Evolutionary conservation across 1,140 invertebrate genomes (phyloP).

Genomic region (Drosophila mayri): DNA sequence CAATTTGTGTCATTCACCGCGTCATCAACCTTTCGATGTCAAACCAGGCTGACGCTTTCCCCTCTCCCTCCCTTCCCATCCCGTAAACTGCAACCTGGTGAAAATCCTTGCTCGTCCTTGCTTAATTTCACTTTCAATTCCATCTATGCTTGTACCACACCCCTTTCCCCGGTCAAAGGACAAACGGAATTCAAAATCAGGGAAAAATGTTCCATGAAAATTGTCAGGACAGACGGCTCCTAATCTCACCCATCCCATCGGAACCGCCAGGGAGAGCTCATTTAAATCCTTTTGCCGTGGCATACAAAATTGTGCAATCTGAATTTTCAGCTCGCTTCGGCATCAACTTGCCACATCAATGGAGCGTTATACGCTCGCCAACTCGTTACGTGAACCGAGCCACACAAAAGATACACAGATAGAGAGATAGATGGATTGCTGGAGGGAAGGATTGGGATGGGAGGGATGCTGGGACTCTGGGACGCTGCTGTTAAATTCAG

Average conservation of each 20-base stretch:
- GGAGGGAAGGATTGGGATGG: constrained; percentile 15
- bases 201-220: constrained; percentile 45
- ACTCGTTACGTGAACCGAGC: constrained; percentile 42
- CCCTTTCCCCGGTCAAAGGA: background rate
- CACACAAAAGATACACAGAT: constrained; percentile 43
- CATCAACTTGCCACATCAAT: constrained; percentile 54
- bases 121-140: constrained; percentile 52
- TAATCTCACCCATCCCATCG: background rate
- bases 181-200: constrained; percentile 53
- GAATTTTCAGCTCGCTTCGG: constrained; percentile 32
- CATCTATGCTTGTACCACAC: constrained; percentile 19
- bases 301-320: constrained; percentile 38
- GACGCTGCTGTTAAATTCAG: constrained; percentile 4
- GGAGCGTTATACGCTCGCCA: constrained; percentile 44
- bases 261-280: constrained; percentile 27
- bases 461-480: background rate
- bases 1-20: constrained; percentile 27
- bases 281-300: constrained; percentile 47
- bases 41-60: background rate
- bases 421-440: constrained; percentile 27
- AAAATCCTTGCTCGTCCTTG: constrained; percentile 22
- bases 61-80: background rate
- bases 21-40: constrained; percentile 37
- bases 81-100: constrained; percentile 8
- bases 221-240: constrained; percentile 14